Evolutionary conservation across 2,113 vertebrate genomes (phyloP), one percentile per base, ranked within the genome.

Genomic region (Periophthalmodon schlosseri): DNA sequence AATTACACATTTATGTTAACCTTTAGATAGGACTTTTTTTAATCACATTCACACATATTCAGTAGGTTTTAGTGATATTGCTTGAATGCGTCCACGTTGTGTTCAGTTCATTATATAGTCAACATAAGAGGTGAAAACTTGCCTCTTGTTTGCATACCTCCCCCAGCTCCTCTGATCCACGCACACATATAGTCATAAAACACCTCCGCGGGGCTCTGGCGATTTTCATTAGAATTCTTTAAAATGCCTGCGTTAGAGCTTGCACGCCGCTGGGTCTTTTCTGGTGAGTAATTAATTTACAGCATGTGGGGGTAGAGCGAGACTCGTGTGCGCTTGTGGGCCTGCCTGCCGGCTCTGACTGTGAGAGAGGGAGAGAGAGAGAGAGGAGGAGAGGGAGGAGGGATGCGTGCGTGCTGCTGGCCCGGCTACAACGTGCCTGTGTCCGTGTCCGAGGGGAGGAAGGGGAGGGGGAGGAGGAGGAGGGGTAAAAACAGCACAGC

Each of bases 271-370:
- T 5, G 86, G 88, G 85, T 89, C 81, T 92, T 63, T 90, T 87
- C 88, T 89, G 78, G 88, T 87, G 88, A 88, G 87, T 90, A 92
- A 92, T 92, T 92, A 90, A 92, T 89, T 91, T 91, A 82, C 85
- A 86, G 88, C 86, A 78, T 91, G 81, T 85, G 86, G 84, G 83
- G 82, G 80, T 82, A 86, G 87, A 85, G 83, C 9, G 23, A 84
- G 81, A 84, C 81, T 75, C 72, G 82, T 60, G 57, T 28, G 24
- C 87, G 84, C 87, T 88, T 1, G 70, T 83, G 87, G 86, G 88
- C 75, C 82, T 84, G 86, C 79, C 82, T 86, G 73, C 61, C 80
- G 83, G 84, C 85, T 79, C 70, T 21, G 14, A 13, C 68, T 85
- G 21, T 34, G 70, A 67, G 72, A 49, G 47, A 16, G 14, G 12